Conservation (phyloP, 2,888 invertebrate species). For the Cheilosia urbana region DNA sequence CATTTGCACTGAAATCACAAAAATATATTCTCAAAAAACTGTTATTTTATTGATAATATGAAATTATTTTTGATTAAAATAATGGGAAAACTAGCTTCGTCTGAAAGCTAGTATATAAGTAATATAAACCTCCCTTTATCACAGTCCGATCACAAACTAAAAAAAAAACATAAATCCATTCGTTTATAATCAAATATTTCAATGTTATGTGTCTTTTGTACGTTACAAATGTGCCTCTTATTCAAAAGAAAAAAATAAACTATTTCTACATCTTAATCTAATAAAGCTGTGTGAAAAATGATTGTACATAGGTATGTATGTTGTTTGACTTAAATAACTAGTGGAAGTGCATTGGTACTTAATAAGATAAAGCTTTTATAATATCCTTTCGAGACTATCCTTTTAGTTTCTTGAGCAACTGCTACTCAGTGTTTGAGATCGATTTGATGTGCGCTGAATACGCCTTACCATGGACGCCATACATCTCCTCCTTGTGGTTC, state of each 20-base stretch:
- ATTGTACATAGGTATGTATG: conserved; percentile 15
- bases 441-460: neutral
- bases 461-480: conserved; percentile 77
- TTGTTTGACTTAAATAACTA: conserved; percentile 51
- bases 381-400: conserved; percentile 19
- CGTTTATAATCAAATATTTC: conserved; percentile 41
- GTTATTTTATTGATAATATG: neutral
- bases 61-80: neutral
- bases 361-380: conserved; percentile 63
- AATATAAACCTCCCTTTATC: conserved; percentile 51
- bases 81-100: conserved; percentile 29
- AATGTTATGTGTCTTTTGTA: conserved; percentile 42
- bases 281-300: conserved; percentile 63
- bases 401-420: conserved; percentile 29
- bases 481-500: conserved; percentile 65
- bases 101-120: conserved; percentile 36
- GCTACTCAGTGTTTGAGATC: conserved; percentile 35
- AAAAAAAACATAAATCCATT: conserved; percentile 21
- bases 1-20: neutral
- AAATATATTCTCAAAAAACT: neutral
- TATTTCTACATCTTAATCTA: conserved; percentile 33
- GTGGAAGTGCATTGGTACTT: conserved; percentile 54
- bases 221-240: conserved; percentile 43
- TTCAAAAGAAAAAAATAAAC: conserved; percentile 12
- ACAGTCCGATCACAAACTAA: conserved; percentile 57